phyloP scores from a whole-genome alignment of 2,113 vertebrate genomes.

The Spheniscus mendiculus region DNA sequence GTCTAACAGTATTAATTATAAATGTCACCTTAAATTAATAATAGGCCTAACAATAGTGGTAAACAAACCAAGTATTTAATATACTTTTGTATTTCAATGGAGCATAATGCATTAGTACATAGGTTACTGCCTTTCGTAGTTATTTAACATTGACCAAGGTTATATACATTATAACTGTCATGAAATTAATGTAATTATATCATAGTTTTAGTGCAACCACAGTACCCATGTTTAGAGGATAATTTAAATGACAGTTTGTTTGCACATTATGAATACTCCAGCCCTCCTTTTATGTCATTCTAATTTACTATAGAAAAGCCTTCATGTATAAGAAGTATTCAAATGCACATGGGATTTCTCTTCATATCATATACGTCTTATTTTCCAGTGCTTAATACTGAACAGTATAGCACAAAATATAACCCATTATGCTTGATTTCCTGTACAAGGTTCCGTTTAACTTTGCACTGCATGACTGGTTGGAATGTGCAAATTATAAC shows the following conservation, averaged over 20 bases:
- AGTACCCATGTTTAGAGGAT: not conserved
- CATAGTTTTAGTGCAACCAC: not conserved
- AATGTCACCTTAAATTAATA: constrained; percentile 61
- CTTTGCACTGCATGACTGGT: not conserved
- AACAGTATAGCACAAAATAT: not conserved
- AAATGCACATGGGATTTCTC: not conserved
- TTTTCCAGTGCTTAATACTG: constrained; percentile 4
- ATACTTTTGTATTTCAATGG: not conserved
- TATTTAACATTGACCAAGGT: constrained; percentile 17
- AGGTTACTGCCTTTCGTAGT: not conserved
- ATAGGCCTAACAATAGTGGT: constrained; percentile 3
- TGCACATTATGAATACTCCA: not conserved
- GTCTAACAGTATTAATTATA: constrained; percentile 61
- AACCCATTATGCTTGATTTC: not conserved
- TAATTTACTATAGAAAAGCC: not conserved
- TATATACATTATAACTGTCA: constrained; percentile 2
- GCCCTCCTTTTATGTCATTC: not conserved
- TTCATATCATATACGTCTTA: not conserved
- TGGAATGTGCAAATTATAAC: constrained; percentile 26
- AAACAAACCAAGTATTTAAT: constrained; percentile 59
- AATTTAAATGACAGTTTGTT: constrained; percentile 32
- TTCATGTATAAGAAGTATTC: not conserved
- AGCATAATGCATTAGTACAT: not conserved
- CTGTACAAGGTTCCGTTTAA: constrained; percentile 6
- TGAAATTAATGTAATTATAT: constrained; percentile 40